A percentile compares a stretch with the other conserved stretches of the same genome.
Conservation (phyloP, 2,113 vertebrate genomes). For the Bufo bufo region DNA sequence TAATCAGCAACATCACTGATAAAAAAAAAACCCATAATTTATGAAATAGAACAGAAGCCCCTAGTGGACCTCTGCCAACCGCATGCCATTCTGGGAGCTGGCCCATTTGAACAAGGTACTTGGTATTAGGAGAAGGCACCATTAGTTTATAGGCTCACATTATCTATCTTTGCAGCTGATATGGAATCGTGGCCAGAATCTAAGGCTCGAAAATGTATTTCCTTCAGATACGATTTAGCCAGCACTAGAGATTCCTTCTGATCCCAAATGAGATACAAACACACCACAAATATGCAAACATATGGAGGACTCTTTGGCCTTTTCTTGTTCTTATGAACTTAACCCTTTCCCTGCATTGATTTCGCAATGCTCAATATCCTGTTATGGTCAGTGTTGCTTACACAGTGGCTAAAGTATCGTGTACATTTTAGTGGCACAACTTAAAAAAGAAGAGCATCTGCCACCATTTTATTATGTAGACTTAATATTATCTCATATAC, state of each 20-base stretch:
- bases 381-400: neutral
- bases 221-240: conserved; percentile 13
- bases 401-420: neutral
- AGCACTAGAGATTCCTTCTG: conserved; percentile 42
- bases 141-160: neutral
- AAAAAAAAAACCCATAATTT: neutral
- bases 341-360: neutral
- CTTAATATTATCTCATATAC: neutral
- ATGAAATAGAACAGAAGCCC: neutral
- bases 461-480: neutral
- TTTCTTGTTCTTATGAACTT: conserved; percentile 11
- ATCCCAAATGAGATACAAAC: conserved; percentile 48
- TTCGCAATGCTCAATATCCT: neutral
- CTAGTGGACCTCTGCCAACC: neutral
- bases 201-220: neutral
- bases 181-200: conserved; percentile 26
- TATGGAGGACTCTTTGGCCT: conserved; percentile 8
- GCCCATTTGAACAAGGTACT: neutral
- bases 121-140: neutral
- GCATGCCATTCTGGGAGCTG: neutral
- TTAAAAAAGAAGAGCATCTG: neutral
- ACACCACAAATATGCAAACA: conserved; percentile 51
- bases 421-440: neutral
- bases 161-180: neutral
- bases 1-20: neutral